Evolutionary conservation across 2,113 vertebrate species (phyloP), one percentile per base, ranked within the genome.

Genomic region (Myotis davidii): DNA sequence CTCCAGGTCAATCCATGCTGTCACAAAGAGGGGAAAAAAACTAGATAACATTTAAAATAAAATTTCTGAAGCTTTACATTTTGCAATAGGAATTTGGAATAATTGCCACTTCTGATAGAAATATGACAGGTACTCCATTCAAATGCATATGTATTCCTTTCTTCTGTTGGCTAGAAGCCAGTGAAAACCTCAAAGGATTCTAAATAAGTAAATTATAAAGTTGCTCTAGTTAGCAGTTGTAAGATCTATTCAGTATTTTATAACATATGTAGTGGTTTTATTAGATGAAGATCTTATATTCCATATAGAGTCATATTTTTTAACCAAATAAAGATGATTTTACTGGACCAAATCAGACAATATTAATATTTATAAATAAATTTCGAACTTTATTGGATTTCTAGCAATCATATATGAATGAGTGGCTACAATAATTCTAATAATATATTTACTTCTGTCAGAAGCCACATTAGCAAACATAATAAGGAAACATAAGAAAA

Each of bases 401-500:
- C 76, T 67, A 83, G 50, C 61, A 96, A 95, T 94, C 67, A 85
- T 59, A 50, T 9, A 88, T 29, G 50, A 94, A 84, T 83, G 78
- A 72, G 52, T 54, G 64, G 78, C 13, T 45, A 79, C 37, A 82
- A 85, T 42, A 86, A 86, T 72, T 86, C 73, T 88, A 79, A 21
- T 27, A 97, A 96, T 93, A 90, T 34, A 83, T 61, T 92, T 72
- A 94, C 67, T 91, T 91, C 93, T 93, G 78, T 97, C 88, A 96
- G 97, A 74, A 96, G 85, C 78, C 1, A 8, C 25, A 83, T 95
- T 88, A 95, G 83, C 56, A 96, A 96, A 74, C 88, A 92, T 94
- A 97, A 95, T 69, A 97, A 88, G 72, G 95, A 97, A 97, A 96
- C 84, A 93, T 76, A 42, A 79, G 69, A 96, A 95, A 94, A 90